phyloP scores from a whole-genome alignment of 1,140 invertebrate genomes.

The Philotrypesis tridentata region DNA sequence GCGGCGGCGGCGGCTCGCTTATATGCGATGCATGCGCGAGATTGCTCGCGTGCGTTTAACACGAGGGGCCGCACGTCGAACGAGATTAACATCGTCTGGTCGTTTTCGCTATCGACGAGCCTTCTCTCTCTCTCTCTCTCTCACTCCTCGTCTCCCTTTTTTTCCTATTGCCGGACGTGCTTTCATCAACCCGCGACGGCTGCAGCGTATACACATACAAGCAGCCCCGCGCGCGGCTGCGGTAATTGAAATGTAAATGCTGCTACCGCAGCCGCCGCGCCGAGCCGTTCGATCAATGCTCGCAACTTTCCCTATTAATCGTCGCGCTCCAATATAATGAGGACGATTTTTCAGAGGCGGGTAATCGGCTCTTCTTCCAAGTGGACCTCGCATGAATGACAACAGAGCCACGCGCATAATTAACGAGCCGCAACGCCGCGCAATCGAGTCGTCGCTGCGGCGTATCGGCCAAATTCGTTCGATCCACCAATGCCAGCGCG shows the following conservation, averaged over 20 bases:
- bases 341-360: too few species aligned
- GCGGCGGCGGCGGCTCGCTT: neutral
- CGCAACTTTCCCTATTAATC: neutral
- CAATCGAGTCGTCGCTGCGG: conserved; percentile 31
- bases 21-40: conserved; percentile 44
- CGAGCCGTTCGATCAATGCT: neutral
- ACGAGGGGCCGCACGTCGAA: conserved; percentile 24
- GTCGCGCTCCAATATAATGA: neutral
- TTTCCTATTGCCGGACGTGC: neutral
- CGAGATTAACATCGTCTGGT: conserved; percentile 43
- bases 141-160: neutral
- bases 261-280: too few species aligned
- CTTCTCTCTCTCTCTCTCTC: neutral
- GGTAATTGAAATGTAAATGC: conserved; percentile 33
- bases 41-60: conserved; percentile 30
- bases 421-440: conserved; percentile 2
- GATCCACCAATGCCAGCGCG: neutral
- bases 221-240: too few species aligned
- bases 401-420: conserved; percentile 41
- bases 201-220: too few species aligned
- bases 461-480: conserved; percentile 11
- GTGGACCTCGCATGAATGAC: conserved; percentile 41
- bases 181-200: conserved; percentile 4
- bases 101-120: conserved; percentile 18
- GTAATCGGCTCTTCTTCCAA: conserved; percentile 31